Base-by-base conservation (phyloP, 23 tunicate species). In the Halocynthia roretzi region DNA sequence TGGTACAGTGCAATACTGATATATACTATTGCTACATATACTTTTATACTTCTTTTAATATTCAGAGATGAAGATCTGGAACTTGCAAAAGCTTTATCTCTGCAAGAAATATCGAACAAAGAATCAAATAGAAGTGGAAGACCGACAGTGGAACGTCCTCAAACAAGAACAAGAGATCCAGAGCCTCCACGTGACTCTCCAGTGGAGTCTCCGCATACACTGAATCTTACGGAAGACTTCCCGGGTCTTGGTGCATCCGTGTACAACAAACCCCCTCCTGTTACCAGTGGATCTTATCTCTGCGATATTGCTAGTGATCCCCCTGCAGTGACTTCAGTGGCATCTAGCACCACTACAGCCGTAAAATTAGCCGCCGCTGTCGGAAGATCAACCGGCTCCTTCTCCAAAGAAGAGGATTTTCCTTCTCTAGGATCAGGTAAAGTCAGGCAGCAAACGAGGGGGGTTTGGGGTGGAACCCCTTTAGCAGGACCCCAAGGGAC, bases 61-160 rank as follows among this genome's bases (percentile, higher is more conserved):
- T 54, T 19, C 78, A 74, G 93, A 57, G 86, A 87, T 15, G 76
- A 60, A 9, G 93, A 87, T 71, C 54, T 82, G 52, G 80, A 76
- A 61, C 71, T 66, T 55, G 86, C 83, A 6, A 77, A 56, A 76
- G 83, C 80, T 15, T n/a, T 87, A 57, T 77, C 93, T 8, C 52
- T 63, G 54, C 54, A 75, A 56, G 86, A 87, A 40, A 40, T n/a
- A 12, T 56, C 82, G 50, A 71, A 82, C 19, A 7, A 74, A n/a
- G 58, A 22, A 80, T 19, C 9, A 44, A 18, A 71, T 51, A 12
- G 56, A 49, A 65, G 31, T 15, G 19, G 51, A 71, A 52, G 51
- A 71, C 54, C 19, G 2, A 71, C 49, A 23, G 76, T 51, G 19
- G 72, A 68, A 20, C 55, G 76, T 8, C 78, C 78, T 18, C 78